Conservation (phyloP, 2,113 vertebrate genomes). For the Tetrao urogallus region DNA sequence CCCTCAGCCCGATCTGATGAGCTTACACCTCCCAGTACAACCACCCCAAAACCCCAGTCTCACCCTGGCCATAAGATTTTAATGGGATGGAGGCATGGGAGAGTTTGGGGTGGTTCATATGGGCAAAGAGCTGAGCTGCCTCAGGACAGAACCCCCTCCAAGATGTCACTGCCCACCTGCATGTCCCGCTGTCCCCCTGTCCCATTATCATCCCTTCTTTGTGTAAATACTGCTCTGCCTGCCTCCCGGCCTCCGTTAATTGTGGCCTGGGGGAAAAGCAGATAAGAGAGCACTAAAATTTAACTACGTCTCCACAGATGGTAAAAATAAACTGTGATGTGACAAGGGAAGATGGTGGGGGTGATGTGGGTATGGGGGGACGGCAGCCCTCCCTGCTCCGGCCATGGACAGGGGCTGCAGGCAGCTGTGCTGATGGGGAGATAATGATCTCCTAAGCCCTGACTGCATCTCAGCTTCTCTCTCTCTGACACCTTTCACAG, state of each 20-base stretch:
- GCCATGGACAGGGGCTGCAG: background rate
- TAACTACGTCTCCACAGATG: conserved; percentile 1
- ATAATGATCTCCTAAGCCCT: background rate
- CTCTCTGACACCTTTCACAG: background rate
- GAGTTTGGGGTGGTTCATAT: background rate
- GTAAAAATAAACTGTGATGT: background rate
- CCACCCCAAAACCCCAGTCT: background rate
- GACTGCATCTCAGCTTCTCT: background rate
- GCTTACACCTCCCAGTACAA: background rate
- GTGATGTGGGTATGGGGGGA: background rate
- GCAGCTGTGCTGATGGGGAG: background rate
- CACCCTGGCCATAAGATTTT: background rate
- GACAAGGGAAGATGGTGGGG: background rate
- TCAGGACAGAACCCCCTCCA: background rate
- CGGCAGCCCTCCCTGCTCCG: background rate
- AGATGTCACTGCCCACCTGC: background rate
- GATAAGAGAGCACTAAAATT: conserved; percentile 42
- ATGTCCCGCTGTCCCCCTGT: background rate
- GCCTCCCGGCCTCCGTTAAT: conserved; percentile 74
- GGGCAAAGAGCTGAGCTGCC: background rate
- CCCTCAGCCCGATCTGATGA: background rate
- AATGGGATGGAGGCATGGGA: background rate
- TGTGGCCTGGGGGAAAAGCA: conserved; percentile 50
- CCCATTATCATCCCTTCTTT: conserved; percentile 12
- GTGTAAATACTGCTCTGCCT: conserved; percentile 35